Conservation (phyloP, 1,140 invertebrate genomes). For the roundworm (Caenorhabditis elegans) region WBcel235 BX284605.5:11749501-11750000, state of each 20-base stretch:
- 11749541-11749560: background rate
- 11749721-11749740: background rate
- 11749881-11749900: background rate
- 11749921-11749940: constrained; percentile 17
- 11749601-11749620: constrained; percentile 9
- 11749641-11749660: background rate
- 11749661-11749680: background rate
- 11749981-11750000: constrained; percentile 12
- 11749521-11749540: background rate
- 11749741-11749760: background rate
- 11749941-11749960: background rate
- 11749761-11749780: background rate
- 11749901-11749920: background rate
- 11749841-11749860: constrained; percentile 20
- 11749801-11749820: background rate
- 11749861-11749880: background rate
- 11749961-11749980: background rate
- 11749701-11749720: background rate
- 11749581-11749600: background rate
- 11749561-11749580: background rate
- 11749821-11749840: background rate
- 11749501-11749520: background rate
- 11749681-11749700: background rate
- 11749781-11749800: background rate
- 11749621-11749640: background rate